phyloP scores from a whole-genome alignment of 2,797 vertebrate genomes.

The Oryzias dopingdopingensis region DNA sequence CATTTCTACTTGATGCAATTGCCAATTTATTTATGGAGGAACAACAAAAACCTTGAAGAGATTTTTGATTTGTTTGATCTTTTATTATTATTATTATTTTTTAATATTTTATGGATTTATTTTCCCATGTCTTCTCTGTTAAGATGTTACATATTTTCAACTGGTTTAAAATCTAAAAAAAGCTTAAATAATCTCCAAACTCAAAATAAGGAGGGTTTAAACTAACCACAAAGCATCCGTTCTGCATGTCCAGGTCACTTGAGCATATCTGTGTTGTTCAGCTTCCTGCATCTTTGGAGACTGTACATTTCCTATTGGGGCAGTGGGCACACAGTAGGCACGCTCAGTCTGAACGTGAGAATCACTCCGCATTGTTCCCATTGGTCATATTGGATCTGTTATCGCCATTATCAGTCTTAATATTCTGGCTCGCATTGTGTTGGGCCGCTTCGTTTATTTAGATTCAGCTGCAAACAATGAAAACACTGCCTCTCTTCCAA shows the following conservation, averaged over 20 bases:
- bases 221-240: slow-evolving; percentile 18
- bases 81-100: too few species aligned
- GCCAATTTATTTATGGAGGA: too few species aligned
- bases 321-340: slow-evolving; percentile 62
- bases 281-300: slow-evolving; percentile 42
- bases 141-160: too few species aligned
- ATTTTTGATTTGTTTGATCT: too few species aligned
- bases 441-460: slow-evolving; percentile 73
- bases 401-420: slow-evolving; percentile 69
- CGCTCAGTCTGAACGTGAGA: slow-evolving; percentile 66
- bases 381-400: slow-evolving; percentile 63
- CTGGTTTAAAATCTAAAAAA: too few species aligned
- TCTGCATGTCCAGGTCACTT: slow-evolving; percentile 39
- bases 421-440: slow-evolving; percentile 69
- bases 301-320: slow-evolving; percentile 53
- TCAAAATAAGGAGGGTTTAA: too few species aligned
- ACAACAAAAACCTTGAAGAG: too few species aligned
- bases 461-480: slow-evolving; percentile 70
- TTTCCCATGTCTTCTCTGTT: too few species aligned
- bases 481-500: slow-evolving; percentile 68
- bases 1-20: too few species aligned
- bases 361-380: slow-evolving; percentile 67
- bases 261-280: slow-evolving; percentile 25
- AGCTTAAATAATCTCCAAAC: too few species aligned
- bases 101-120: too few species aligned